Evolutionary conservation across 2,113 vertebrate species (phyloP).

Genomic region (Tachysurus fulvidraco): DNA sequence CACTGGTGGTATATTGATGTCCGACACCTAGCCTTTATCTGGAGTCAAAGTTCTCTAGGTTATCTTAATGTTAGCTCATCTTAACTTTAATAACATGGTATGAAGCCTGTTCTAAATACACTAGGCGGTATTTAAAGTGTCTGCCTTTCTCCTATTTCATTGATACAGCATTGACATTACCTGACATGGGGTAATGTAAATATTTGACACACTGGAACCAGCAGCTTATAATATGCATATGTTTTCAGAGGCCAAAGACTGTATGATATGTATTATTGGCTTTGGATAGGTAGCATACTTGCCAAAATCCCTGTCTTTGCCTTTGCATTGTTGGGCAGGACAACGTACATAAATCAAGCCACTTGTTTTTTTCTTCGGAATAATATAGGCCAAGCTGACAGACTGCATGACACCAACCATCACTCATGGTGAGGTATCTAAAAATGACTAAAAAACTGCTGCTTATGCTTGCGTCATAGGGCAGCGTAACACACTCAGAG

Average conservation of each 20-base stretch:
- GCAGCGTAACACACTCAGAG: not conserved
- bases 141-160: conserved; percentile 22
- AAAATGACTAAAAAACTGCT: not conserved
- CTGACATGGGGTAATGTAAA: not conserved
- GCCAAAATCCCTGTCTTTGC: not conserved
- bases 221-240: not conserved
- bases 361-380: not conserved
- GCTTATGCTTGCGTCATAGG: not conserved
- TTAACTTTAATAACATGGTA: conserved; percentile 30
- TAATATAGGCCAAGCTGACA: not conserved
- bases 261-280: not conserved
- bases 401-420: not conserved
- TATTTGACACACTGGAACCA: not conserved
- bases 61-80: conserved; percentile 24
- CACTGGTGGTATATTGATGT: conserved; percentile 65
- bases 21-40: conserved; percentile 65
- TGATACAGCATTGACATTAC: conserved; percentile 23
- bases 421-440: not conserved
- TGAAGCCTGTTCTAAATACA: conserved; percentile 19
- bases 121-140: not conserved
- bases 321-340: not conserved
- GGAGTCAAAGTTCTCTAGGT: conserved; percentile 27
- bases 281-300: not conserved
- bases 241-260: not conserved
- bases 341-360: not conserved